phyloP scores from a whole-genome alignment of 2,797 vertebrate genomes.

The Poeciliopsis presidionis region DNA sequence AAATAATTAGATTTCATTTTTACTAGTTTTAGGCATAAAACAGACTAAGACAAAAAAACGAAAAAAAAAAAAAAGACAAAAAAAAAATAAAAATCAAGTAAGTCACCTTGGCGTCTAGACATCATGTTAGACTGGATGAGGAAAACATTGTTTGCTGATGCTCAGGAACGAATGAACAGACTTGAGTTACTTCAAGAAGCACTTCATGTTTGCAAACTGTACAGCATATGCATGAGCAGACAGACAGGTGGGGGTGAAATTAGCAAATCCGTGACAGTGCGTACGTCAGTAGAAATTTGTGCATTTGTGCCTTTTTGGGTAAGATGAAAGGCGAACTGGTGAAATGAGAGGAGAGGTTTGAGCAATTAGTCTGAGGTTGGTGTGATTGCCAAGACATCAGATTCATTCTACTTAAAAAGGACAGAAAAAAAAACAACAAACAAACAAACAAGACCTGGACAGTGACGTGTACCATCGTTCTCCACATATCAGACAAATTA shows the following conservation, averaged over 20 bases:
- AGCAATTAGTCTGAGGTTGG: constrained; percentile 56
- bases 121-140: constrained; percentile 48
- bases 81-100: constrained; percentile 68
- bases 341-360: constrained; percentile 46
- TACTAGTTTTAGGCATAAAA: constrained; percentile 85
- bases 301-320: constrained; percentile 30
- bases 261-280: constrained; percentile 44
- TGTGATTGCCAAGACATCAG: constrained; percentile 67
- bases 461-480: constrained; percentile 77
- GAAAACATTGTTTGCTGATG: constrained; percentile 50
- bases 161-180: constrained; percentile 50
- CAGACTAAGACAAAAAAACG: constrained; percentile 65
- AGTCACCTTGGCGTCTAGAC: constrained; percentile 74
- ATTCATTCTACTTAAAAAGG: constrained; percentile 55
- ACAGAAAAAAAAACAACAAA: constrained; percentile 29
- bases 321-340: constrained; percentile 61
- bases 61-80: constrained; percentile 35
- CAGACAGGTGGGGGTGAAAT: constrained; percentile 32
- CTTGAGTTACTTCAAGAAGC: constrained; percentile 30
- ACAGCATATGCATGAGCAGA: constrained; percentile 59
- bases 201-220: constrained; percentile 50
- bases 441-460: constrained; percentile 55
- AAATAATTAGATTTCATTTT: constrained; percentile 82
- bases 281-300: constrained; percentile 26
- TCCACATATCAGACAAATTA: constrained; percentile 48